Evolutionary conservation across 1,140 invertebrate genomes (phyloP), one percentile per base, ranked within the genome.

Genomic region (Ceratina australensis): DNA sequence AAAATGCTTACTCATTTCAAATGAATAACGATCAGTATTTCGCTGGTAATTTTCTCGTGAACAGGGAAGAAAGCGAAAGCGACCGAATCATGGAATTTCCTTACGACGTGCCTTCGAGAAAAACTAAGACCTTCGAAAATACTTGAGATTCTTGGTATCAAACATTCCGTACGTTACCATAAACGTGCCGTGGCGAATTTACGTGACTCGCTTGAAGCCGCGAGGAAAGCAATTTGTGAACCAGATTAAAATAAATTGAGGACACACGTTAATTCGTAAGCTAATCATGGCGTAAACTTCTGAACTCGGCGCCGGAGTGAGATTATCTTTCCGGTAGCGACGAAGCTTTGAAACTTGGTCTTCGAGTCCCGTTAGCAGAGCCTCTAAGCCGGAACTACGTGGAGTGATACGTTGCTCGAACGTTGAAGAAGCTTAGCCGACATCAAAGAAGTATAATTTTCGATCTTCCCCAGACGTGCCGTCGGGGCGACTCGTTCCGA

Each of bases 31-130:
- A 59, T 10, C 16, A 5, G 52, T 54, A 54, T 57, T 59, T 33
- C 64, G 5, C 72, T n/a, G 5, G 52, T 5, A 18, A 1, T 52
- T 13, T 42, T 52, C 24, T 0, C 18, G 24, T 42, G 54, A 24
- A 16, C 47, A 18, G 47, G 61, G 20, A 22, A 26, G 28, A 76
- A 69, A 76, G 74, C 66, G 74, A 71, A 76, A 76, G 74, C 56
- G 20, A 12, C 54, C 49, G 73, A 69, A 69, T 76, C 74, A 71
- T 20, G 33, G 33, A 42, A 42, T 42, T 42, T 42, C 33, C 33
- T 42, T 10, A 10, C 33, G 10, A 10, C 33, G 33, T 42, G 33
- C 33, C 2, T 42, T 42, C 5, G 33, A 42, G 33, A 33, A 28
- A 57, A 3, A 67, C 54, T 49, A 28, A 57, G 2, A 67, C 54